phyloP scores from a whole-genome alignment of 2,113 vertebrate genomes.

The Reinhardtius hippoglossoides region DNA sequence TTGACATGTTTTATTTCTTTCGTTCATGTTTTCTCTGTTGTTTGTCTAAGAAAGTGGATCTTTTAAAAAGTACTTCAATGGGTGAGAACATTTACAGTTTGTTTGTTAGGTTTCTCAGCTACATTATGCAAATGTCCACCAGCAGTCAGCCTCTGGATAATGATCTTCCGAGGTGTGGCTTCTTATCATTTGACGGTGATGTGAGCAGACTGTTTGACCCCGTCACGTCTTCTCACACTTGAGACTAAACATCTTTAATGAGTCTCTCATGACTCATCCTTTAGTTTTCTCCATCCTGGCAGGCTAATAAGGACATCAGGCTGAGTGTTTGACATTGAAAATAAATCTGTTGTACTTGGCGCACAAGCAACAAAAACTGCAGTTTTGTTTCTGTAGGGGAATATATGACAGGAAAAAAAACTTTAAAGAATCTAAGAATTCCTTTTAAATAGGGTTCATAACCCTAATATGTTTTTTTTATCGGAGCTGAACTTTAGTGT shows the following conservation, averaged over 20 bases:
- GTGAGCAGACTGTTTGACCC: constrained; percentile 46
- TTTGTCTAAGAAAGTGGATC: neutral
- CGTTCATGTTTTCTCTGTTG: neutral
- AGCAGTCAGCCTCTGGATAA: neutral
- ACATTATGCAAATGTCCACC: constrained; percentile 1
- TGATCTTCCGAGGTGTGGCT: constrained; percentile 15
- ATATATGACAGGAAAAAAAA: neutral
- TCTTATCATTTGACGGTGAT: constrained; percentile 43
- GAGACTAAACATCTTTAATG: constrained; percentile 59
- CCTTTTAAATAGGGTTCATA: neutral
- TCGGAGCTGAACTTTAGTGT: neutral
- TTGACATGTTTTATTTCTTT: neutral
- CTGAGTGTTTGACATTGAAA: constrained; percentile 30
- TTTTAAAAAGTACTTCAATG: neutral
- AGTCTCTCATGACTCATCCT: constrained; percentile 63
- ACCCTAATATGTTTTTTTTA: neutral
- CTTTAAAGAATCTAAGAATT: neutral
- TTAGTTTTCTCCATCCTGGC: constrained; percentile 31
- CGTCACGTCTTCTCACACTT: constrained; percentile 44
- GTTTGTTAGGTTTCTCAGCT: neutral
- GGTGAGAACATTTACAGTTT: neutral
- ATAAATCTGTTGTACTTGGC: constrained; percentile 3
- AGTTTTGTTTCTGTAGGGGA: neutral
- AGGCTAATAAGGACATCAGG: constrained; percentile 29
- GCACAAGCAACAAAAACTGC: neutral